Evolutionary conservation across 2,888 invertebrate species (phyloP).

Genomic region (Chromoteleia sp.): DNA sequence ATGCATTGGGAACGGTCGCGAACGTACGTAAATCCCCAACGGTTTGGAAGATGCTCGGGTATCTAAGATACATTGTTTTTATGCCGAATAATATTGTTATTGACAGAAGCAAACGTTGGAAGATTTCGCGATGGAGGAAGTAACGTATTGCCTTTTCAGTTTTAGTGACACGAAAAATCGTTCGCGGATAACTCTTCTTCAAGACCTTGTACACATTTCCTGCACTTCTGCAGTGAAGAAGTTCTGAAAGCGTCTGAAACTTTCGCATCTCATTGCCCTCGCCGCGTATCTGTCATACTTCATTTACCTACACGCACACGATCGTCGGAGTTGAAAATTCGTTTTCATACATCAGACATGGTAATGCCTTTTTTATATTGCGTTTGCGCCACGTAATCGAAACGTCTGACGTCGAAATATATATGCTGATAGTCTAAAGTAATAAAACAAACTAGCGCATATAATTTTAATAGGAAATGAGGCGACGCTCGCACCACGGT

Average conservation of each 20-base stretch:
- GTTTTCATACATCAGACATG: conserved; percentile 66
- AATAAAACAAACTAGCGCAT: conserved; percentile 54
- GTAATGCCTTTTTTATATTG: conserved; percentile 67
- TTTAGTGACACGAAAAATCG: conserved; percentile 69
- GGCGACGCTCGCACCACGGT: background rate
- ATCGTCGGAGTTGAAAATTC: conserved; percentile 66
- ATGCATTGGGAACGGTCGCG: conserved; percentile 6
- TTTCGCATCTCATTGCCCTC: conserved; percentile 72
- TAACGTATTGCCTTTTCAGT: conserved; percentile 69
- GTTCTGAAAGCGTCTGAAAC: conserved; percentile 68
- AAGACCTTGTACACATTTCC: conserved; percentile 61
- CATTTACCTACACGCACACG: conserved; percentile 67
- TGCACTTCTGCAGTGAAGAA: conserved; percentile 62
- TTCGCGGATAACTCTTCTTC: conserved; percentile 69
- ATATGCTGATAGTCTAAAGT: conserved; percentile 38
- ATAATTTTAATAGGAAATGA: conserved; percentile 44
- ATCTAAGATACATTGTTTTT: conserved; percentile 39
- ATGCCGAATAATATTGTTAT: conserved; percentile 60
- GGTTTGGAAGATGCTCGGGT: conserved; percentile 14
- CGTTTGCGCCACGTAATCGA: conserved; percentile 62
- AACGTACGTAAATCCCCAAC: conserved; percentile 32
- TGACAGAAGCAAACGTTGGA: conserved; percentile 65
- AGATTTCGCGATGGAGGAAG: conserved; percentile 61
- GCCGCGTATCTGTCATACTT: conserved; percentile 70
- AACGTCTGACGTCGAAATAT: conserved; percentile 54